Evolutionary conservation across 1,140 invertebrate genomes (phyloP), one percentile per base, ranked within the genome.

Genomic region (Pemphigus obesinymphae): DNA sequence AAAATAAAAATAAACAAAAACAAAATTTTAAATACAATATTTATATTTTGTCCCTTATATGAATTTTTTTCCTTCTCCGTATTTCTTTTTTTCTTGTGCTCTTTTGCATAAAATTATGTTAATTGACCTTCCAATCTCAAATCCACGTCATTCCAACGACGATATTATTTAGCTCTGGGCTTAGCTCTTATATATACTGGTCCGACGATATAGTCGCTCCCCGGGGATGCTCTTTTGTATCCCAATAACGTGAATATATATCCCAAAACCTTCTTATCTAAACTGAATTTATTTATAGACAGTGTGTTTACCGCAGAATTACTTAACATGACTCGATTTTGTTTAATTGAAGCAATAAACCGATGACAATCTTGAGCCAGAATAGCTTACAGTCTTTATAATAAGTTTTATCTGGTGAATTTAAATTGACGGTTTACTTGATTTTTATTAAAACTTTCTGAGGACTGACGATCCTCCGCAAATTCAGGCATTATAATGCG

Each of bases 301-400:
- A 40, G 26, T 80, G 34, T 29, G 53, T 58, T 61, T 61, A 58
- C 76, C 40, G 6, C 34, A 43, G 6, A 45, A 55, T 45, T 61
- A 58, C 76, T 20, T n/a, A 29, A 63, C 55, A 80, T 45, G 40
- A 43, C 76, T 80, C 23, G 23, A 80, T 80, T 80, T 80, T 80
- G 37, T 63, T 80, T 80, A 80, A 61, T 78, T 78, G 37, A 78
- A 78, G 55, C n/a, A 29, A 61, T 78, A 61, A 61, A 61, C 37
- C 7, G 40, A 75, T 55, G 73, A 78, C 75, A 26, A 63, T 80
- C 76, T 78, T 6, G 48, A 34, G 34, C 58, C 31, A 13, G 34
- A 23, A 63, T 63, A n/a, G 55, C 55, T 80, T 45, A 58, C 2
- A 23, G 11, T 13, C 45, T 78, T 37, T 40, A 72, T 72, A 78